phyloP scores from a whole-genome alignment of 2,888 invertebrate genomes.

The Morpho deidamia region DNA sequence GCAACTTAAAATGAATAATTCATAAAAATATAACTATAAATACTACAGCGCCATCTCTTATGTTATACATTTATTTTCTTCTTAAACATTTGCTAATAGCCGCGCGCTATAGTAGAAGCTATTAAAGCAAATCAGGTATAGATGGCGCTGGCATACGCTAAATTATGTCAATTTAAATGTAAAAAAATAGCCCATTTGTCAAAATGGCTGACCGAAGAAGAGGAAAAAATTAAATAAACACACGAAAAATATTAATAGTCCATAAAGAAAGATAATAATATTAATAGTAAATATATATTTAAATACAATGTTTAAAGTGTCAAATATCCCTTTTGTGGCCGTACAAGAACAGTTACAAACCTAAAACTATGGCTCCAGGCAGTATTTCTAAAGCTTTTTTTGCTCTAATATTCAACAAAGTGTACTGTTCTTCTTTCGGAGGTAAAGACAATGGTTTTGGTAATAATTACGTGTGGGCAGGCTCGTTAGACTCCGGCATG shows the following conservation, averaged over 20 bases:
- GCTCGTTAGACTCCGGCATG: constrained; percentile 62
- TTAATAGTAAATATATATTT: too few species aligned
- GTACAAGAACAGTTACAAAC: neutral
- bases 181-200: neutral
- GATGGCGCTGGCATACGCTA: constrained; percentile 18
- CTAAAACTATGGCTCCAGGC: constrained; percentile 46
- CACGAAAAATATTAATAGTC: too few species aligned
- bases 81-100: neutral
- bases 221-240: constrained; percentile 11
- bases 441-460: constrained; percentile 67
- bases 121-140: neutral
- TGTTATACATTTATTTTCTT: neutral
- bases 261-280: too few species aligned
- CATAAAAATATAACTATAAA: neutral
- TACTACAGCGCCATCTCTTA: constrained; percentile 17
- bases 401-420: constrained; percentile 42
- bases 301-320: constrained; percentile 42
- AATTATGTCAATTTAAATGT: neutral
- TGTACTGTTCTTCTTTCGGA: constrained; percentile 38
- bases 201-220: constrained; percentile 12
- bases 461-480: constrained; percentile 62
- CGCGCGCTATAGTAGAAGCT: neutral
- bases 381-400: constrained; percentile 49
- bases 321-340: constrained; percentile 16
- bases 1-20: neutral